Base-by-base conservation (phyloP, 2,888 invertebrate species). In the Periphyllus acericola region DNA sequence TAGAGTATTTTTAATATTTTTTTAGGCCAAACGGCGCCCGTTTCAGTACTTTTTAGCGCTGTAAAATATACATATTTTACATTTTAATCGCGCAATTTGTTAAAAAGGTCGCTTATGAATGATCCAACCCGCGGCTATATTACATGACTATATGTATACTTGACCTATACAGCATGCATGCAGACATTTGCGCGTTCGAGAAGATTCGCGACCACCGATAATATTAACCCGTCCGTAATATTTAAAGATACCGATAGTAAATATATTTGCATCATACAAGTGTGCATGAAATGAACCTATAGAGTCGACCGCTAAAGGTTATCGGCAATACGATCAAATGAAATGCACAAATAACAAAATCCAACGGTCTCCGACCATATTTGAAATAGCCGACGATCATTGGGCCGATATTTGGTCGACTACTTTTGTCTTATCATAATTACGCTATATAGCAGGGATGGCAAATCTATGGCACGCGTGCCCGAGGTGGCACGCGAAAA, bases 391-490 rank as follows among this genome's bases (percentile, higher is more conserved):
- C n/a, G n/a, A n/a, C 25, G 25, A 82, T 82, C 81, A 46, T 71
- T 40, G 60, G 40, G 29, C 80, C 40, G 40, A 36, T 71, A 46
- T 71, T 40, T 36, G 40, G 29, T 66, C 40, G 40, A 36, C 66
- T 68, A 68, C 80, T 81, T 81, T 81, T 68, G 29, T 68, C 68
- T 60, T 79, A 71, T 71, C 17, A 60, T 55, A 79, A 79, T 55
- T 21, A 6, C 34, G n/a, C n/a, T n/a, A n/a, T n/a, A n/a, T n/a
- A n/a, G n/a, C n/a, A n/a, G n/a, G n/a, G n/a, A n/a, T n/a, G n/a
- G n/a, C n/a, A n/a, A n/a, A n/a, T n/a, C n/a, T n/a, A n/a, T n/a
- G n/a, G n/a, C n/a, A n/a, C n/a, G n/a, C n/a, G n/a, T n/a, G n/a
- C n/a, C n/a, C n/a, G n/a, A n/a, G n/a, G n/a, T n/a, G n/a, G n/a